Conservation (phyloP, 2,888 invertebrate species). For the Proisotoma minuta region DNA sequence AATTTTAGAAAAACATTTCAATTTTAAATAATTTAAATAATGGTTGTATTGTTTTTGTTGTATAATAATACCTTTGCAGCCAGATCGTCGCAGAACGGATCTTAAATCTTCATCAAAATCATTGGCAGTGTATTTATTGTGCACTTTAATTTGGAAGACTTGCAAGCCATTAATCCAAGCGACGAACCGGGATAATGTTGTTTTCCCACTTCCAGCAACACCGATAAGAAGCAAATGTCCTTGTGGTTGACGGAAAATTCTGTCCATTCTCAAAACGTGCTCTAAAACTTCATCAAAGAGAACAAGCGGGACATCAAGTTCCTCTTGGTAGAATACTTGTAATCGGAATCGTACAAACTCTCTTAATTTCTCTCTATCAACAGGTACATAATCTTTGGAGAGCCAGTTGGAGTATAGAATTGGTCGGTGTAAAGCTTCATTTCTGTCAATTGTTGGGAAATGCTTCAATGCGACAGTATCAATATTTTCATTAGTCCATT, state of each 20-base stretch:
- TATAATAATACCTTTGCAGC: slow-evolving; percentile 70
- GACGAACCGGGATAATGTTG: slow-evolving; percentile 96
- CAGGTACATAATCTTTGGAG: slow-evolving; percentile 95
- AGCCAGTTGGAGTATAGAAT: slow-evolving; percentile 99
- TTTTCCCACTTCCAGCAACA: slow-evolving; percentile 98
- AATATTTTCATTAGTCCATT: slow-evolving; percentile 93
- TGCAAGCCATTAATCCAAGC: slow-evolving; percentile 99
- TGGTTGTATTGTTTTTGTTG: no score
- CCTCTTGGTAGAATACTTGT: slow-evolving; percentile 96
- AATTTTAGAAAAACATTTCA: no score
- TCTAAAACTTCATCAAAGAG: slow-evolving; percentile 99
- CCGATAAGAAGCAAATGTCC: slow-evolving; percentile 96
- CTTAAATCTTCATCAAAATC: slow-evolving; percentile 99
- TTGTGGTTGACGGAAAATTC: slow-evolving; percentile 98
- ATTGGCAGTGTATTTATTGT: slow-evolving; percentile 97
- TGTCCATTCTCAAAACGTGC: slow-evolving; percentile 95
- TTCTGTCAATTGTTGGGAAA: slow-evolving; percentile 82
- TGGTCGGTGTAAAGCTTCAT: slow-evolving; percentile 82
- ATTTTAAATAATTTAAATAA: no score
- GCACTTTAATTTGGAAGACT: slow-evolving; percentile 98
- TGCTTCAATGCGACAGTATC: slow-evolving; percentile 75
- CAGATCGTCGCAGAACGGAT: slow-evolving; percentile 75
- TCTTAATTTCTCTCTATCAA: slow-evolving; percentile 86
- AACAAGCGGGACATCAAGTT: slow-evolving; percentile 94
- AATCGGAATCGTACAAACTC: slow-evolving; percentile 96